Conservation (phyloP, 2,888 invertebrate species). For the Lasioglossum pauxillum region DNA sequence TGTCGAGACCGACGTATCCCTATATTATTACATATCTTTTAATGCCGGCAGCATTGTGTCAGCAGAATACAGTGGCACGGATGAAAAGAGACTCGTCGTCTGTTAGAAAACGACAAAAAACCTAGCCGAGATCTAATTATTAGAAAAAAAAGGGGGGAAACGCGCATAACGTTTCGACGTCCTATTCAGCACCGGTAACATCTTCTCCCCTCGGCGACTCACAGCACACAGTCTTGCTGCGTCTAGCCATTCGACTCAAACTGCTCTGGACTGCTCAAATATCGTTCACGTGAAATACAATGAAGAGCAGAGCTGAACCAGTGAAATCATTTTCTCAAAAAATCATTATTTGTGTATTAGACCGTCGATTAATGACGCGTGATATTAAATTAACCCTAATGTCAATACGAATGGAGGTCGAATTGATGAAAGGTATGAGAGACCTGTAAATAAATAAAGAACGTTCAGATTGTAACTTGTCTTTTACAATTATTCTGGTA, state of each 20-base stretch:
- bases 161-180: conserved; percentile 13
- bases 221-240: too few species aligned
- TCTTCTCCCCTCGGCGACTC: conserved; percentile 36
- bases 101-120: conserved; percentile 57
- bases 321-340: too few species aligned
- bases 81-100: conserved; percentile 63
- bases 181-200: conserved; percentile 52
- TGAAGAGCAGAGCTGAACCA: too few species aligned
- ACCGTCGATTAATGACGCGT: too few species aligned
- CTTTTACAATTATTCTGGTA: neutral
- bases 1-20: conserved; percentile 54
- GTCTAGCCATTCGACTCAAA: too few species aligned
- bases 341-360: too few species aligned
- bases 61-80: conserved; percentile 38
- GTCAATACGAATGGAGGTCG: too few species aligned
- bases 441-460: neutral
- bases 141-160: neutral
- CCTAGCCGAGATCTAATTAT: neutral
- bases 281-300: too few species aligned
- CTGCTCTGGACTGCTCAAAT: too few species aligned
- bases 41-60: conserved; percentile 66
- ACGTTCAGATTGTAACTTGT: neutral
- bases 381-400: too few species aligned
- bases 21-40: conserved; percentile 67
- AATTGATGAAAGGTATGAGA: neutral